Percentiles rank a stretch among this genome's conserved stretches.
Conservation (phyloP, 23 tunicate species). For the Corella eumyota region DNA sequence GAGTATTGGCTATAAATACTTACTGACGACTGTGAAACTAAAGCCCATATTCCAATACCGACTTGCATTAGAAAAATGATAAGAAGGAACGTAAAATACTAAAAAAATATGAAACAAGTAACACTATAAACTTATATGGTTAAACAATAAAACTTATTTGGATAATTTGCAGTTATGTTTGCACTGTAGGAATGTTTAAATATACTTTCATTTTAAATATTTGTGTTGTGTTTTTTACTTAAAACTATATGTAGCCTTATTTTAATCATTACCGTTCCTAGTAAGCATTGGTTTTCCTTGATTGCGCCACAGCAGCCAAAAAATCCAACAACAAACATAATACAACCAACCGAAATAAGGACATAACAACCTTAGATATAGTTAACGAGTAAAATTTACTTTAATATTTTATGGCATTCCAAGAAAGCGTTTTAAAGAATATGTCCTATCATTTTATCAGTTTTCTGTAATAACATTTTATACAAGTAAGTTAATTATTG, state of each 20-base stretch:
- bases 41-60: conserved; percentile 76
- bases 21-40: conserved; percentile 45
- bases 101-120: conserved; percentile 35
- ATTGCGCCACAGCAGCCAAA: conserved; percentile 87
- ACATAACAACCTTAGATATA: conserved; percentile 37
- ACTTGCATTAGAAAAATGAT: conserved; percentile 50
- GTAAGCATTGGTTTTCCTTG: conserved; percentile 65
- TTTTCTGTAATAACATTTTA: no score
- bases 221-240: no score
- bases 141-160: not conserved
- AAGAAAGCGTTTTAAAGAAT: no score
- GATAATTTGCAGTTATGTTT: not conserved
- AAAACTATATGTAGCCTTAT: not conserved
- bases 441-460: no score
- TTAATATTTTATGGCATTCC: no score
- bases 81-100: conserved; percentile 64
- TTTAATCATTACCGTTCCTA: conserved; percentile 52
- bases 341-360: conserved; percentile 45
- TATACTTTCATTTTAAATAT: no score
- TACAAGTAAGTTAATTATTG: no score
- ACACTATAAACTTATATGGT: not conserved
- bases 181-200: no score
- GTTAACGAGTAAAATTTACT: no score
- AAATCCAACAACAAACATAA: conserved; percentile 56
- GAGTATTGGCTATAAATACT: no score